These are phyloP conservation scores for Platichthys flesus DNA, from an alignment of 2,113 vertebrate species.

Conservation along the genomic window DNA sequence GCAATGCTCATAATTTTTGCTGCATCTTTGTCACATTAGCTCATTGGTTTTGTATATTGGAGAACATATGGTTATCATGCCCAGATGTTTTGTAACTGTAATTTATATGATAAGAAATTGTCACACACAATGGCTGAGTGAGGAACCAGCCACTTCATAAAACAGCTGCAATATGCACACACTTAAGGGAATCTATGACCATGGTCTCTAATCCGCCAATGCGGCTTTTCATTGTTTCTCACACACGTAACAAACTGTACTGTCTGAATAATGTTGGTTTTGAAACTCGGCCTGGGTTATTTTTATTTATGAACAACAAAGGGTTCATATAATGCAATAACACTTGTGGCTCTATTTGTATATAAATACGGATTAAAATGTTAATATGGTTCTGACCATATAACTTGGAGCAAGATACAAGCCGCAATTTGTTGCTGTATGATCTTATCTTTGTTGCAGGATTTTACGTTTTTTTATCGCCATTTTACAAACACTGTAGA, in stretches of 20 bases:
- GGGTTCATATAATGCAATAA: too few species aligned
- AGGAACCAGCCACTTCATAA: not conserved
- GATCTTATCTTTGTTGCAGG: not conserved
- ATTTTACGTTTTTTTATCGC: too few species aligned
- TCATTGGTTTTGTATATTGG: not conserved
- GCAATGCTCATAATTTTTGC: not conserved
- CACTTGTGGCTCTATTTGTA: too few species aligned
- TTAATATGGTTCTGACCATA: too few species aligned
- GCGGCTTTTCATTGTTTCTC: not conserved
- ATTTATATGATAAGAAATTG: not conserved
- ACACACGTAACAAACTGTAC: not conserved
- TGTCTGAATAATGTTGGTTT: constrained; percentile 3
- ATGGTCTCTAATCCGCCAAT: not conserved
- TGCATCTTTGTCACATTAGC: not conserved
- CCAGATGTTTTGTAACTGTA: not conserved
- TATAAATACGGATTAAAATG: too few species aligned
- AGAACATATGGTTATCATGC: not conserved
- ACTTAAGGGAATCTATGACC: not conserved
- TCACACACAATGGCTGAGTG: not conserved
- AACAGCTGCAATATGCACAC: not conserved
- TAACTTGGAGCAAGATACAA: not conserved
- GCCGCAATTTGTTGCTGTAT: not conserved
- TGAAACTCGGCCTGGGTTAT: not conserved
- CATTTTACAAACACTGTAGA: too few species aligned
- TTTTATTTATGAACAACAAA: too few species aligned